Percentiles rank a stretch among this genome's conserved stretches.
Conservation (phyloP, 2,797 vertebrate genomes). For the Siniperca undulata region DNA sequence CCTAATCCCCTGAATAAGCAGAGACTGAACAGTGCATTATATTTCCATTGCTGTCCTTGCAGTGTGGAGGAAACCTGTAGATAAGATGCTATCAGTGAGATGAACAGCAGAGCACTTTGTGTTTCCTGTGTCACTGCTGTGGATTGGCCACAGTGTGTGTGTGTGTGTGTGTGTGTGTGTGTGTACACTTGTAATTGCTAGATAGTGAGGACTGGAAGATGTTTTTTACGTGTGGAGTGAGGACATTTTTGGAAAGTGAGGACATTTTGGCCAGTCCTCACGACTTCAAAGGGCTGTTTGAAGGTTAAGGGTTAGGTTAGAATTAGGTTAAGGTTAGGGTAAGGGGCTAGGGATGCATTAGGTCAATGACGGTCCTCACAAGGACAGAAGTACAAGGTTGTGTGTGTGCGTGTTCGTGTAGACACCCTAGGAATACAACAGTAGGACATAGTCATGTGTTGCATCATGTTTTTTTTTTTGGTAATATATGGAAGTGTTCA, state of each 20-base stretch:
- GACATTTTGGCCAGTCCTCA: too few species aligned
- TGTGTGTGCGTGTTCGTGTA: neutral
- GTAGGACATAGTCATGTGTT: neutral
- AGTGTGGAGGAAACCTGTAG: conserved; percentile 59
- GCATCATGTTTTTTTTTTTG: neutral
- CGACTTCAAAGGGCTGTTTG: too few species aligned
- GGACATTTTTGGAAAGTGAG: too few species aligned
- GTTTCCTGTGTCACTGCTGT: conserved; percentile 54
- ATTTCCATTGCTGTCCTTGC: conserved; percentile 40
- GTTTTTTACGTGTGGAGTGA: too few species aligned
- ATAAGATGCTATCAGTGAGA: conserved; percentile 75
- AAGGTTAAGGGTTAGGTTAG: too few species aligned
- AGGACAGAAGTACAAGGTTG: too few species aligned
- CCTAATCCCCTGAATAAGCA: conserved; percentile 64
- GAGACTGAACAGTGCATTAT: conserved; percentile 43
- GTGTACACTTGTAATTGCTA: neutral
- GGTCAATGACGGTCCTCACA: too few species aligned
- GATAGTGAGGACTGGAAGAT: too few species aligned
- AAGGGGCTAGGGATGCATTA: too few species aligned
- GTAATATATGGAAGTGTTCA: neutral
- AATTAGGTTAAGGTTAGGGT: too few species aligned
- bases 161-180: conserved; percentile 18
- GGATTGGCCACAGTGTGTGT: neutral
- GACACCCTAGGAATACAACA: neutral
- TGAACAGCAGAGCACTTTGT: conserved; percentile 47